phyloP scores from a whole-genome alignment of 2,797 vertebrate genomes.

The Notolepis coatsorum region DNA sequence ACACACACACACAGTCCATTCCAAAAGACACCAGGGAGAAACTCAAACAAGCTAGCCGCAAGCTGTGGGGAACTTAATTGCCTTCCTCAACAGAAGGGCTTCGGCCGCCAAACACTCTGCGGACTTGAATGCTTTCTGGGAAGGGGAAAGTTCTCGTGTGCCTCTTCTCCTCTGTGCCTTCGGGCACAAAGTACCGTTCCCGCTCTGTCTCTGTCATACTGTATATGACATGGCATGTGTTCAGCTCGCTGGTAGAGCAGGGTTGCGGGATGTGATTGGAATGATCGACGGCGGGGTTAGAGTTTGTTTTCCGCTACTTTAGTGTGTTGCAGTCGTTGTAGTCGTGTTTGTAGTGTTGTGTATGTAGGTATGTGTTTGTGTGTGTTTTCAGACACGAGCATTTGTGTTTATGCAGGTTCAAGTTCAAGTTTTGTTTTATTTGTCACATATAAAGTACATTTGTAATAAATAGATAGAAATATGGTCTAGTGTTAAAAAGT shows the following conservation, averaged over 20 bases:
- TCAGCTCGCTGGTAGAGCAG: constrained; percentile 10
- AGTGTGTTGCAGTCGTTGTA: neutral
- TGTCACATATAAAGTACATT: too few species aligned
- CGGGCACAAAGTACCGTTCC: constrained; percentile 46
- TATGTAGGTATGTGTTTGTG: neutral
- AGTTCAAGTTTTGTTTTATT: neutral
- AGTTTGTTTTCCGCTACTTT: constrained; percentile 1
- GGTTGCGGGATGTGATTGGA: constrained; percentile 5
- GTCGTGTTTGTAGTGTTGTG: neutral
- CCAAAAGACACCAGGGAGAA: constrained; percentile 57
- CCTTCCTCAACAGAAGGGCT: constrained; percentile 58
- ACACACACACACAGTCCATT: constrained; percentile 49
- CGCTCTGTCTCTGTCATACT: constrained; percentile 31
- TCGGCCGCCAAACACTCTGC: constrained; percentile 45
- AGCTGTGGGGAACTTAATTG: constrained; percentile 62
- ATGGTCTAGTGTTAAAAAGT: too few species aligned
- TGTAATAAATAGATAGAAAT: too few species aligned
- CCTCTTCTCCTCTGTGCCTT: constrained; percentile 25
- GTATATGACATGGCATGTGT: neutral
- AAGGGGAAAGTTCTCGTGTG: constrained; percentile 62
- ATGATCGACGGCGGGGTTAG: neutral
- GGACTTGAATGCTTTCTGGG: constrained; percentile 59
- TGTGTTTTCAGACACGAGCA: constrained; percentile 2
- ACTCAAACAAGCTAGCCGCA: constrained; percentile 49
- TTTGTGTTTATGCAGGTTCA: too few species aligned